These are phyloP conservation scores for Peromyscus polionotus DNA, from an alignment of 2,113 vertebrate species.

Conservation along the genomic window DNA sequence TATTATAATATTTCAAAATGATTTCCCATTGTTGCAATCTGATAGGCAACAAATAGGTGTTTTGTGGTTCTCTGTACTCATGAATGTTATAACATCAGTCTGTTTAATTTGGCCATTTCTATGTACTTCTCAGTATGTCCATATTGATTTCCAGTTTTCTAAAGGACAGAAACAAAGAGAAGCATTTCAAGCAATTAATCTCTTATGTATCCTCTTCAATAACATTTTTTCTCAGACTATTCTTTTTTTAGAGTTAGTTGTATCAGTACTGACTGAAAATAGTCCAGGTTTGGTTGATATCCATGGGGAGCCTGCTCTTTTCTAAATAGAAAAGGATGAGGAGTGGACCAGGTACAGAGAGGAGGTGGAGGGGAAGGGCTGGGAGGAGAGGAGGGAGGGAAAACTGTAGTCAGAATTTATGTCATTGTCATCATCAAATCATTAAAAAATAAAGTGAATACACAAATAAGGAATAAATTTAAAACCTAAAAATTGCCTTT, in stretches of 20 bases:
- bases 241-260: background rate
- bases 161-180: background rate
- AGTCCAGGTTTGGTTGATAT: background rate
- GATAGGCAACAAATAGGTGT: background rate
- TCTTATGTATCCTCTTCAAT: background rate
- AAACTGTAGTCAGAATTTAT: no score
- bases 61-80: background rate
- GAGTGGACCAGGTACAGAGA: no score
- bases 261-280: background rate
- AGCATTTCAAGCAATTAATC: background rate
- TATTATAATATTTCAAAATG: background rate
- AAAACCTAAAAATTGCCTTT: background rate
- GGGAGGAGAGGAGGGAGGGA: no score
- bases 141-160: background rate
- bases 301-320: no score
- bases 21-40: background rate
- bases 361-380: no score
- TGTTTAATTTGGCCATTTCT: background rate
- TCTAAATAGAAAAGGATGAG: no score
- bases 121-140: background rate
- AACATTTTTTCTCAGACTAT: background rate
- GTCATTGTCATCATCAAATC: no score
- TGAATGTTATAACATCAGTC: background rate
- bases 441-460: no score
- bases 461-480: no score